Evolutionary conservation across 2,113 vertebrate genomes (phyloP), one percentile per base, ranked within the genome.

Genomic region (Chaenocephalus aceratus): DNA sequence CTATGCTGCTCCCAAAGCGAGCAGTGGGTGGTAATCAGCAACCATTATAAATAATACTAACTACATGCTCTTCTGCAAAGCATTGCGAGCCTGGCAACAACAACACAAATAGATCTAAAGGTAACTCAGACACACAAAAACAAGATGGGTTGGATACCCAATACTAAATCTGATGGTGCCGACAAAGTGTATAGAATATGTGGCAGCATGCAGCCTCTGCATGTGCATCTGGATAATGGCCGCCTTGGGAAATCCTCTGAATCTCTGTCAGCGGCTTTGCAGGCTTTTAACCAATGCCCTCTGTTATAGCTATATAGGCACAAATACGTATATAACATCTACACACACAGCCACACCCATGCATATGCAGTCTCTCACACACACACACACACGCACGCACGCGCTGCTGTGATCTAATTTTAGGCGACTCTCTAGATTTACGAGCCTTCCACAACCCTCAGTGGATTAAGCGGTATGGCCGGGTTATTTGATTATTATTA

Each of bases 191-290:
- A 21, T 72, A 36, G 60, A 85, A 44, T 56, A 75, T 30, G 63
- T 51, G 1, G 63, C 66, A 71, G 64, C 56, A 88, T 70, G 59
- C 63, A 76, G 82, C n/a, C 77, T 85, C 45, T 77, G 36, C 36
- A 41, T 41, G 34, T 80, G 62, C 73, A 75, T 83, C 80, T 79
- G 81, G 72, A 11, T 83, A 80, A 90, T 76, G 57, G 83, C 41
- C 41, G 54, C 66, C 77, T 60, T 52, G 82, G 84, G 84, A 84
- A 78, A 83, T 85, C 76, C 64, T 77, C 45, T 21, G 13, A 36
- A 14, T 54, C 58, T 79, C 73, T 59, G 51, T 64, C 59, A 82
- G 41, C 23, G 23, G 60, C 64, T 56, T 67, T 41, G 30, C 59
- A 49, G 59, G 72, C 61, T 26, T 30, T 72, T 23, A 58, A 62